Base-by-base conservation (phyloP, 2,113 vertebrate genomes). In the Hippocampus abdominalis region DNA sequence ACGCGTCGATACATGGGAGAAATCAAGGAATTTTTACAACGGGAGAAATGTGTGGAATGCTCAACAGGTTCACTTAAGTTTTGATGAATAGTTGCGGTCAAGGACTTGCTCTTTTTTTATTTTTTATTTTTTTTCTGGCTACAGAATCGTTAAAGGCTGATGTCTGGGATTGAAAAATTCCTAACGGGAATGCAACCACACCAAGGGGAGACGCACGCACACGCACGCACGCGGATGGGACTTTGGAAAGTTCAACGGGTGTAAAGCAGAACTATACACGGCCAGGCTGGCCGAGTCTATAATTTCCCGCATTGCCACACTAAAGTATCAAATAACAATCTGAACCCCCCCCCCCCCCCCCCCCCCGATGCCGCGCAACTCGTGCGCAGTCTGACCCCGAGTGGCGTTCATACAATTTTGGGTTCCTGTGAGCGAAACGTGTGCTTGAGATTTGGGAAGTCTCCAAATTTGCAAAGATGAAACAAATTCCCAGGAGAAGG, bases 361-460 rank as follows among this genome's bases (percentile, higher is more conserved):
- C 32, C 27, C 32, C 64, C 40, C 15, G 11, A 54, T n/a, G 51
- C 82, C 67, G 69, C 1, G 40, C 18, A 13, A 75, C 76, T 73
- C 64, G 51, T 62, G 78, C 54, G 81, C 92, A 92, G 94, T 94
- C 92, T 94, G 92, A 92, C 93, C 90, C 91, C 92, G 91, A 92
- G 91, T 13, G 92, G 91, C 92, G 92, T 92, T 93, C 93, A 90
- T 94, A 93, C 92, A 93, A 93, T 93, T 93, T 93, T 91, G 81
- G 69, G 93, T 94, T 94, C 94, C 94, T 84, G 82, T 57, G 72
- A 84, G 75, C 48, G 82, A 88, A 36, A 72, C 83, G 70, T 83
- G 87, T 79, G 85, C 84, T 80, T 64, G 42, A 56, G 68, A 73
- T 67, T 67, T 87, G 86, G 87, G 79, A 46, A 16, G n/a, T 71